Conservation (phyloP, 2,888 invertebrate species). For the Asteroscopus sphinx region DNA sequence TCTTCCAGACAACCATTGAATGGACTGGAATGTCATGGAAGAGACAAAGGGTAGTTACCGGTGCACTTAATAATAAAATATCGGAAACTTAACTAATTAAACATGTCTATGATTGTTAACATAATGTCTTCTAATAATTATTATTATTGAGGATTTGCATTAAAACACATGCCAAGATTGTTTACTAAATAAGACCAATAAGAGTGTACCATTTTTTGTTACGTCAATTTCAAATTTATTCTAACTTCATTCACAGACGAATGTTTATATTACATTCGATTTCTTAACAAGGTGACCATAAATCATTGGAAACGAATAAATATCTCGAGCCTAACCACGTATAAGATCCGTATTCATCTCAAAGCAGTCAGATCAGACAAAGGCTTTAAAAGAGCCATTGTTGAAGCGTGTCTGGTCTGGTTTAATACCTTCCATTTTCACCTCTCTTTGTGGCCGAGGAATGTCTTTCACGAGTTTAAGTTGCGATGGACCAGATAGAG, state of each 20-base stretch:
- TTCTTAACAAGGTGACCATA: conserved; percentile 47
- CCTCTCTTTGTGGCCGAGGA: conserved; percentile 69
- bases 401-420: conserved; percentile 69
- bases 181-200: too few species aligned
- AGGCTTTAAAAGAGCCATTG: conserved; percentile 76
- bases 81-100: too few species aligned
- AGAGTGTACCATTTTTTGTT: conserved; percentile 9
- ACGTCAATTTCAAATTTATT: conserved; percentile 35
- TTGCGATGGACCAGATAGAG: conserved; percentile 38
- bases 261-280: conserved; percentile 13
- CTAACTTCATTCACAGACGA: conserved; percentile 15
- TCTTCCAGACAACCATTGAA: too few species aligned
- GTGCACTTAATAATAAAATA: too few species aligned
- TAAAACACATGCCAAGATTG: too few species aligned
- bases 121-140: too few species aligned
- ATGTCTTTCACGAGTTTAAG: conserved; percentile 67
- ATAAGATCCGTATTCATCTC: conserved; percentile 58
- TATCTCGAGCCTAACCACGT: conserved; percentile 34
- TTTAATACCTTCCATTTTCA: conserved; percentile 76
- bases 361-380: conserved; percentile 66
- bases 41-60: too few species aligned
- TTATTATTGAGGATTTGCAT: too few species aligned
- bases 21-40: too few species aligned
- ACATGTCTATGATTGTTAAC: too few species aligned
- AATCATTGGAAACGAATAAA: conserved; percentile 53